Evolutionary conservation across 2,797 vertebrate genomes (phyloP).

Genomic region (Melanotaenia parkinsoni): DNA sequence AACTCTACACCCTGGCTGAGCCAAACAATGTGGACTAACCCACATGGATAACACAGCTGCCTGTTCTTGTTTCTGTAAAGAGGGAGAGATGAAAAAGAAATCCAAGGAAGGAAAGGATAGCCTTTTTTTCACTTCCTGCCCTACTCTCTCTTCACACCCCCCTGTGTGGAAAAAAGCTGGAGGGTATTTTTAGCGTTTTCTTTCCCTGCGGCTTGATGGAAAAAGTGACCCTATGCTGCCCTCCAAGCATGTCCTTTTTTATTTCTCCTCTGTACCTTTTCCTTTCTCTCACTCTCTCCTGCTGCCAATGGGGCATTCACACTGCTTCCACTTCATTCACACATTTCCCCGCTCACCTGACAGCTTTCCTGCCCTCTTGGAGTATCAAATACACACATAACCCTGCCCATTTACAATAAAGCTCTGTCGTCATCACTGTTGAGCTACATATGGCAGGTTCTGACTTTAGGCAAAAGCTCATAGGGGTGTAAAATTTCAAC

Average conservation of each 20-base stretch:
- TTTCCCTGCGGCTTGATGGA: slow-evolving; percentile 70
- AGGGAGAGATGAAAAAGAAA: slow-evolving; percentile 33
- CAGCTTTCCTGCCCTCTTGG: slow-evolving; percentile 58
- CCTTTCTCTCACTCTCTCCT: slow-evolving; percentile 19
- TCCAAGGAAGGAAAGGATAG: slow-evolving; percentile 30
- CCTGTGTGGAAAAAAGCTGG: slow-evolving; percentile 58
- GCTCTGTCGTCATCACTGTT: slow-evolving; percentile 28
- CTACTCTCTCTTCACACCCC: slow-evolving; percentile 35
- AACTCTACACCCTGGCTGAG: slow-evolving; percentile 54
- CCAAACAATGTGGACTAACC: slow-evolving; percentile 63
- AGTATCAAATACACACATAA: slow-evolving; percentile 37
- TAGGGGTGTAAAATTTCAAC: slow-evolving; percentile 17
- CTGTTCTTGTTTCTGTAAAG: slow-evolving; percentile 65
- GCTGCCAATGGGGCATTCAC: slow-evolving; percentile 47
- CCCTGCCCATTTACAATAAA: slow-evolving; percentile 3
- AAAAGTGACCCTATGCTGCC: slow-evolving; percentile 71
- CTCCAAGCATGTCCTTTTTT: slow-evolving; percentile 61
- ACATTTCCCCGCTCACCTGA: slow-evolving; percentile 57
- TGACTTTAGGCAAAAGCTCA: slow-evolving; percentile 33
- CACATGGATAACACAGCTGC: slow-evolving; percentile 54
- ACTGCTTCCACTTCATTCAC: slow-evolving; percentile 64
- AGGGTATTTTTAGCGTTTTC: slow-evolving; percentile 79
- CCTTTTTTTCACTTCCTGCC: slow-evolving; percentile 46
- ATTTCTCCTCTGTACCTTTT: slow-evolving; percentile 55
- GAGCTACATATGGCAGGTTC: slow-evolving; percentile 28